A percentile compares a stretch with the other conserved stretches of the same genome.
Evolutionary conservation across 1,140 invertebrate genomes (phyloP).

Genomic region (Drosophila ogumai): DNA sequence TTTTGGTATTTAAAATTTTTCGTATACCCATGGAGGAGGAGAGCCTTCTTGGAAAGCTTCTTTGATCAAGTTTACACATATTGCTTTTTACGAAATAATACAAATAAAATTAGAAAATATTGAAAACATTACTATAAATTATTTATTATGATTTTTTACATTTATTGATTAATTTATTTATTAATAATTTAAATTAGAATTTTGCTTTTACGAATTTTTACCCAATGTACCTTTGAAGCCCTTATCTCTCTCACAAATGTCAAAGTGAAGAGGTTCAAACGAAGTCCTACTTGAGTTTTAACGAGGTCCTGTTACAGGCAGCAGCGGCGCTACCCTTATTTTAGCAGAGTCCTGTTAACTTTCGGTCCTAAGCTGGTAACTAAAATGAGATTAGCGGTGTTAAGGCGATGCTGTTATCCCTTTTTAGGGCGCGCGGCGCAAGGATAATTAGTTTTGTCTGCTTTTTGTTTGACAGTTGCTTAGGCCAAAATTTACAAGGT

Average conservation of each 20-base stretch:
- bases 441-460: constrained; percentile 44
- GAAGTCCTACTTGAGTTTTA: constrained; percentile 43
- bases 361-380: constrained; percentile 23
- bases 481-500: background rate
- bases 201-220: too few species aligned
- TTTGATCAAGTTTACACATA: background rate
- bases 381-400: constrained; percentile 29
- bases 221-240: background rate
- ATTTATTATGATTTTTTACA: background rate
- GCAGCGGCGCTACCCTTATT: background rate
- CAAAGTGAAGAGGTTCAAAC: constrained; percentile 42
- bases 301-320: constrained; percentile 32
- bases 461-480: constrained; percentile 15
- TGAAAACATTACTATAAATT: background rate
- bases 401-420: constrained; percentile 28
- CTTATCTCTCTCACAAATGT: constrained; percentile 41
- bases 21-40: background rate
- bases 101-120: background rate
- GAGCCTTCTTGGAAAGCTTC: background rate
- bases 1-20: constrained; percentile 1
- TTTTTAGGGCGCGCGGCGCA: constrained; percentile 17
- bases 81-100: constrained; percentile 1
- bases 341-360: constrained; percentile 18
- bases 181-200: background rate
- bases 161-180: background rate